phyloP scores from a whole-genome alignment of 2,888 invertebrate genomes.

The Myopa tessellatipennis region DNA sequence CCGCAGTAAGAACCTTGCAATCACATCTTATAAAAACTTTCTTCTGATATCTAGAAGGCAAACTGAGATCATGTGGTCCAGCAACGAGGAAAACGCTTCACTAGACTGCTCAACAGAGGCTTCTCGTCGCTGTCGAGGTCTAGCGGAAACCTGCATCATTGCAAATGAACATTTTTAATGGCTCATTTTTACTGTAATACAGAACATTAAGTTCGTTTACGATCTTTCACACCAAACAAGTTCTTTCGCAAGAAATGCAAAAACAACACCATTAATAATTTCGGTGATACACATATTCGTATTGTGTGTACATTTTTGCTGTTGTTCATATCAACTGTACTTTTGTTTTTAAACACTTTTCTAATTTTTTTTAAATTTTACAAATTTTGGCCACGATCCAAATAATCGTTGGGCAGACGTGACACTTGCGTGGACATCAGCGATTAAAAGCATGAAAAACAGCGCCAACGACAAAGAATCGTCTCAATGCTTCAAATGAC shows the following conservation, averaged over 20 bases:
- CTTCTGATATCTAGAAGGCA: no score
- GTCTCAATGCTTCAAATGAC: neutral
- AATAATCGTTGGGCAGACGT: constrained; percentile 18
- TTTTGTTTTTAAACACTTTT: neutral
- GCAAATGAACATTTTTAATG: neutral
- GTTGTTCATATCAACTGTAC: neutral
- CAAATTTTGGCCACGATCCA: constrained; percentile 19
- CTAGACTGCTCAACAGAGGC: no score
- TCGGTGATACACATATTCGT: neutral
- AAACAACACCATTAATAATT: neutral
- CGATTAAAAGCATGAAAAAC: constrained; percentile 20
- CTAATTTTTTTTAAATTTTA: neutral
- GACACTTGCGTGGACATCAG: constrained; percentile 30
- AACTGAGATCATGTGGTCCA: no score
- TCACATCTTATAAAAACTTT: no score
- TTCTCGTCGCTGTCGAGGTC: no score
- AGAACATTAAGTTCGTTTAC: constrained; percentile 10
- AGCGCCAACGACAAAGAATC: neutral
- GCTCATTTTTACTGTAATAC: constrained; percentile 16
- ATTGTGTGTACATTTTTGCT: neutral
- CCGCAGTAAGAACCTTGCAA: no score
- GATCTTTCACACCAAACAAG: neutral
- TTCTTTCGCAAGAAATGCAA: neutral
- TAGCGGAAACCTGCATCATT: no score
- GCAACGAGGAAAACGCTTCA: no score